Evolutionary conservation across 2,888 invertebrate species (phyloP), one percentile per base, ranked within the genome.

Genomic region (Selenia dentaria): DNA sequence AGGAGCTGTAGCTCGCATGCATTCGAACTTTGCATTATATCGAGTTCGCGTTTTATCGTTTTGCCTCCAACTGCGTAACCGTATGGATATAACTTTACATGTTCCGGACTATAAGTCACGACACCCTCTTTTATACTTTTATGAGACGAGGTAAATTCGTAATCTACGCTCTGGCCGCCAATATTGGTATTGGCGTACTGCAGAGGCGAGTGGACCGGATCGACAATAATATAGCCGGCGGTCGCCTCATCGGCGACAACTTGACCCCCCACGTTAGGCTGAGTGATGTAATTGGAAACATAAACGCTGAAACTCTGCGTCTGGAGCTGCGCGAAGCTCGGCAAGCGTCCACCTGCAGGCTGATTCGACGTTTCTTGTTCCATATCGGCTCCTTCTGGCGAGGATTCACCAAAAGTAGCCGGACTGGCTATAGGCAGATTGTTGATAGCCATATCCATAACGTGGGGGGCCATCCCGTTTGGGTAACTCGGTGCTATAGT

Each of bases 381-480:
- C 85, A 85, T 84, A 55, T 83, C 85, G 78, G 83, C 89, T 65
- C 74, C 87, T 79, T 89, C 83, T 18, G 87, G 81, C 75, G 83
- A 61, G 13, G 80, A 81, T 91, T 94, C 94, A 95, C 96, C 96
- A 96, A 93, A 95, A 96, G 93, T 95, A 95, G 92, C 95, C 94
- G 92, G 95, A 93, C 87, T 93, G 88, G 93, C 92, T 92, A 92
- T 92, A 88, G 89, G 91, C 92, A 91, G 90, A 91, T 88, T 91
- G 93, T 86, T 92, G 93, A 92, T 92, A 94, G 92, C 93, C 92
- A 91, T 94, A 94, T 92, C 92, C 93, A 92, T 94, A 94, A 94
- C 94, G 94, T 94, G 94, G 94, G 95, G 95, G 95, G 95, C 94
- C 94, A 93, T 94, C 93, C 92, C 95, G 95, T 95, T 95, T 95